A percentile compares a stretch with the other conserved stretches of the same genome.
Conservation (phyloP, 2,888 invertebrate species). For the Phlogophora meticulosa region DNA sequence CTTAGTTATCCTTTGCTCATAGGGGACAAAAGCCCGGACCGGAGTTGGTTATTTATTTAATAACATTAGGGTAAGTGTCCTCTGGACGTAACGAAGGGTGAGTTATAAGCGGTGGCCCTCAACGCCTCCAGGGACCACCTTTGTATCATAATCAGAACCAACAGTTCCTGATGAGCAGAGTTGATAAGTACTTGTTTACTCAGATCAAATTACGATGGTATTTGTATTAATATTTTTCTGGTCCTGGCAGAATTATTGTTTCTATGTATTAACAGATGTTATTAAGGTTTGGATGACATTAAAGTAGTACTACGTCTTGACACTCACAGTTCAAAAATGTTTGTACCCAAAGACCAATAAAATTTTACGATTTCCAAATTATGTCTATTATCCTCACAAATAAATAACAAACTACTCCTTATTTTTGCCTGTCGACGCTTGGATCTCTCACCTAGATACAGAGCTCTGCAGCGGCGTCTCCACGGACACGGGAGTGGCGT, state of each 20-base stretch:
- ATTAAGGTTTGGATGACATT: too few species aligned
- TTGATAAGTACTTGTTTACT: slow-evolving; percentile 14
- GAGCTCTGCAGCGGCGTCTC: slow-evolving; percentile 97
- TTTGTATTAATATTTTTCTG: slow-evolving; percentile 4
- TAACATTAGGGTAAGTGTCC: slow-evolving; percentile 36
- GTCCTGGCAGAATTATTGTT: not conserved
- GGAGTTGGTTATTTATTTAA: slow-evolving; percentile 39
- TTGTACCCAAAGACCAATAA: too few species aligned
- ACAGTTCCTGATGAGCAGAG: slow-evolving; percentile 24
- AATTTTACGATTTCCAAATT: too few species aligned
- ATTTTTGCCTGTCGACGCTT: not conserved
- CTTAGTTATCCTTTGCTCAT: slow-evolving; percentile 16
- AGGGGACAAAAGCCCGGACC: not conserved
- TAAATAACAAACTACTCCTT: too few species aligned
- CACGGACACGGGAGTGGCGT: slow-evolving; percentile 95
- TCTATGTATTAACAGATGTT: not conserved
- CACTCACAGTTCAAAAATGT: too few species aligned
- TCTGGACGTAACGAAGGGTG: slow-evolving; percentile 14
- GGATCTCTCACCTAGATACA: slow-evolving; percentile 92
- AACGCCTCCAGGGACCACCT: slow-evolving; percentile 23
- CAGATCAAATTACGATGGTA: not conserved
- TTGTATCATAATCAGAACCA: slow-evolving; percentile 31
- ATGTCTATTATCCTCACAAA: too few species aligned
- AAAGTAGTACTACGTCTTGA: too few species aligned
- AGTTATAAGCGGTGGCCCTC: slow-evolving; percentile 23